These are phyloP conservation scores for Nephrotoma guestfalica DNA, from an alignment of 2,888 invertebrate genomes.

Conservation along the genomic window DNA sequence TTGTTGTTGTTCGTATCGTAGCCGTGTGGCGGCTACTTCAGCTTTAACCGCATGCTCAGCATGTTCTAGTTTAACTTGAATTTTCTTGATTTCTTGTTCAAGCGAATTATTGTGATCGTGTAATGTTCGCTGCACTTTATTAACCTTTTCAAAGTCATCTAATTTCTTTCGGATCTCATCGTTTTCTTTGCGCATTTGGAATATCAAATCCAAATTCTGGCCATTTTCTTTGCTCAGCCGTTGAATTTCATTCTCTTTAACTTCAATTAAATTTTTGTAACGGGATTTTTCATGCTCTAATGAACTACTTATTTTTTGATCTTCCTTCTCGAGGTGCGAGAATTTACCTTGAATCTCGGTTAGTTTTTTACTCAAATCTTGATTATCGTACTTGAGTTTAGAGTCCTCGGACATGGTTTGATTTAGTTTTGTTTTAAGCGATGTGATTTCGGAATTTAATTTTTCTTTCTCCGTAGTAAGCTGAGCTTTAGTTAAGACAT, in stretches of 20 bases:
- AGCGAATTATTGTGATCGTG: constrained; percentile 59
- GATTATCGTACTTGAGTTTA: constrained; percentile 22
- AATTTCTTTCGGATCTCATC: constrained; percentile 68
- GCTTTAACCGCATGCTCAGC: constrained; percentile 59
- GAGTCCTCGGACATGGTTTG: constrained; percentile 20
- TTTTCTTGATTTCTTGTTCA: constrained; percentile 58
- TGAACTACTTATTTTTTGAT: constrained; percentile 18
- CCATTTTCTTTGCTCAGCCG: constrained; percentile 51
- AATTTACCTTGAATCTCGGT: constrained; percentile 25
- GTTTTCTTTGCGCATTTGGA: constrained; percentile 56
- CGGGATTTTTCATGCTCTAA: constrained; percentile 49
- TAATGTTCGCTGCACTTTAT: constrained; percentile 65
- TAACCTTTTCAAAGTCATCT: constrained; percentile 72
- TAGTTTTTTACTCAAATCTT: constrained; percentile 23
- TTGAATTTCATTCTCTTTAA: constrained; percentile 59
- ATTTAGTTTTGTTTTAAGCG: constrained; percentile 21
- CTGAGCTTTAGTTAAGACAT: constrained; percentile 67
- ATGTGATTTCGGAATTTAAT: constrained; percentile 36
- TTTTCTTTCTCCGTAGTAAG: constrained; percentile 69
- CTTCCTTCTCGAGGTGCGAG: constrained; percentile 24
- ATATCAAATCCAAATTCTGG: constrained; percentile 53
- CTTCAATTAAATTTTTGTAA: constrained; percentile 53
- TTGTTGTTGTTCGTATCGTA: constrained; percentile 74
- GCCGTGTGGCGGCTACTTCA: constrained; percentile 65
- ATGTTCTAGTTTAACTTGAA: constrained; percentile 48